A percentile compares a stretch with the other conserved stretches of the same genome.
Evolutionary conservation across 2,113 vertebrate genomes (phyloP).

Genomic region (Ciconia maguari): DNA sequence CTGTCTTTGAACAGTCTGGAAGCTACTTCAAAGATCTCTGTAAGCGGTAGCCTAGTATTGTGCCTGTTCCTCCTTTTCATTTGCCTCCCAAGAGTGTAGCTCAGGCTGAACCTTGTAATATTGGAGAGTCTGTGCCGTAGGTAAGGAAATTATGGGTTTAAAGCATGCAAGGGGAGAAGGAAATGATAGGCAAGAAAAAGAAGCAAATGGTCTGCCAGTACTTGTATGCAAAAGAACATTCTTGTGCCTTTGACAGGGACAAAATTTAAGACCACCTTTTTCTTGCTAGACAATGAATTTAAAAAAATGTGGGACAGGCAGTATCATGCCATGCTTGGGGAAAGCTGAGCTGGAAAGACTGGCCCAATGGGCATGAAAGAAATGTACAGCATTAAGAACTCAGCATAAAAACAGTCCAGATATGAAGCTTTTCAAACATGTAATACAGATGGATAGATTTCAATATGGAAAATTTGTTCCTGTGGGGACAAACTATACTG

Average conservation of each 20-base stretch:
- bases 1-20: neutral
- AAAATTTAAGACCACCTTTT: neutral
- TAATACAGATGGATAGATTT: conserved; percentile 27
- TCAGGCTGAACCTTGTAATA: neutral
- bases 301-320: neutral
- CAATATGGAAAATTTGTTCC: neutral
- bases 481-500: neutral
- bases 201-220: neutral
- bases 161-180: neutral
- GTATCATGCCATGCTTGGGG: neutral
- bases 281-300: neutral
- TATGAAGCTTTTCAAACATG: neutral
- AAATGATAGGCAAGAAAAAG: neutral
- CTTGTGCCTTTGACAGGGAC: neutral
- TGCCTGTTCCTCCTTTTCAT: neutral
- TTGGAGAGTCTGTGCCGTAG: neutral
- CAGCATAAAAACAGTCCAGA: conserved; percentile 19
- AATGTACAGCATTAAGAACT: conserved; percentile 33
- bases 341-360: conserved; percentile 22
- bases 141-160: neutral
- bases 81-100: neutral
- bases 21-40: neutral
- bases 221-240: neutral
- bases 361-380: neutral
- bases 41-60: neutral